Evolutionary conservation across 2,888 invertebrate genomes (phyloP).

Genomic region (Actias luna): DNA sequence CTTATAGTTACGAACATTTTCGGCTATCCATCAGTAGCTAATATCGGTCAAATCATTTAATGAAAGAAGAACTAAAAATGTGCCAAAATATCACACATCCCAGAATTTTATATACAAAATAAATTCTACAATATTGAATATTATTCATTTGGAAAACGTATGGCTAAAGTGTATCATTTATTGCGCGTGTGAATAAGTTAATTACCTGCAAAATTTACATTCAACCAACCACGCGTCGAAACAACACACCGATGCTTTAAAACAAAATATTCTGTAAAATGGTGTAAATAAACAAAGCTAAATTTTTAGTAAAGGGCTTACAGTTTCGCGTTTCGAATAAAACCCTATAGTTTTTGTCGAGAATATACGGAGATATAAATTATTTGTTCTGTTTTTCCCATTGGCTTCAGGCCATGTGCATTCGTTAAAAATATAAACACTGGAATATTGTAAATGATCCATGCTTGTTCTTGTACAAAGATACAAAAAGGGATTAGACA

Average conservation of each 20-base stretch:
- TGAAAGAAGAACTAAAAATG: no score
- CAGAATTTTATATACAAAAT: no score
- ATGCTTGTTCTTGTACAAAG: not conserved
- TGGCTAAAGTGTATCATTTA: not conserved
- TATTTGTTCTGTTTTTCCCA: conserved; percentile 32
- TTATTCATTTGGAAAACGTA: not conserved
- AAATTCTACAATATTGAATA: no score
- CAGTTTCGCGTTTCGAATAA: not conserved
- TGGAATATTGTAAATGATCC: not conserved
- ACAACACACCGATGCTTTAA: not conserved
- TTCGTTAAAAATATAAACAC: not conserved
- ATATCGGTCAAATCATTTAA: no score
- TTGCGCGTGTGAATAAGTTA: not conserved
- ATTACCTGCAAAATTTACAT: not conserved
- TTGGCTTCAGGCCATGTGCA: conserved; percentile 31
- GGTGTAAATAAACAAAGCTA: conserved; percentile 1
- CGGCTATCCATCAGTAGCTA: no score
- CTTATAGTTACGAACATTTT: no score
- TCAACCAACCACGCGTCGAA: not conserved
- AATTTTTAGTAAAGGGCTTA: not conserved
- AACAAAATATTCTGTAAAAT: not conserved
- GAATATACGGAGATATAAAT: conserved; percentile 33
- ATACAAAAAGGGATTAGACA: no score
- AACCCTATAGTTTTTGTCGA: conserved; percentile 20
- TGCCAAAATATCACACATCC: no score